Evolutionary conservation across 2,888 invertebrate genomes (phyloP).

Genomic region (Zele albiditarsus): DNA sequence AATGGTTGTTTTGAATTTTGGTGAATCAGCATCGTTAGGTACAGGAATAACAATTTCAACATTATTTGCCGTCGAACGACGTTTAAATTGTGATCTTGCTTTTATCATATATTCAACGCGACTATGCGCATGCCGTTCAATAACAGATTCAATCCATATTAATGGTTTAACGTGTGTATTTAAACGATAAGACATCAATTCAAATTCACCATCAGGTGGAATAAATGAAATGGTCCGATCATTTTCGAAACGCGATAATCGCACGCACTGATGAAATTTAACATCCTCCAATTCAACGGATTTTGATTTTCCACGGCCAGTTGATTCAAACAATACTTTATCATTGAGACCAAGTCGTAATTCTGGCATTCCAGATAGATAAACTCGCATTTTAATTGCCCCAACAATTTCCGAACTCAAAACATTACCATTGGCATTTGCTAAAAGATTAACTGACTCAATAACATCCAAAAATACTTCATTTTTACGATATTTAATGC

Average conservation of each 20-base stretch:
- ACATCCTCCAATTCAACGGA: conserved; percentile 99
- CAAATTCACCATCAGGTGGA: conserved; percentile 99
- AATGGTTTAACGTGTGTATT: conserved; percentile 98
- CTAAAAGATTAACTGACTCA: conserved; percentile 96
- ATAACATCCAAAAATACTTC: conserved; percentile 99
- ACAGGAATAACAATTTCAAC: conserved; percentile 98
- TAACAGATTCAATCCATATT: conserved; percentile 99
- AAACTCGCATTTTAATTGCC: conserved; percentile 98
- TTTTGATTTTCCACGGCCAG: conserved; percentile 97
- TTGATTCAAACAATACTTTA: conserved; percentile 97
- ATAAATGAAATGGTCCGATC: conserved; percentile 99
- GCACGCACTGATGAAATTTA: conserved; percentile 98
- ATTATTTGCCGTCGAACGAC: conserved; percentile 98
- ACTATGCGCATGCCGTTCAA: conserved; percentile 97
- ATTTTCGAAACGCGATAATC: conserved; percentile 97
- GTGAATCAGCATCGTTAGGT: conserved; percentile 97
- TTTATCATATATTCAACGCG: conserved; percentile 99
- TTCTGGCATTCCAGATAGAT: conserved; percentile 98
- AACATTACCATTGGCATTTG: conserved; percentile 97
- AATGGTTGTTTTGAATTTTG: conserved; percentile 97
- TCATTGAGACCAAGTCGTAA: conserved; percentile 96
- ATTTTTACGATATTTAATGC: conserved; percentile 98
- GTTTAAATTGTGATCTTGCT: conserved; percentile 98
- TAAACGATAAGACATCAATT: conserved; percentile 97
- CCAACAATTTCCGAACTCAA: conserved; percentile 98